These are phyloP conservation scores for Dyspetes luteomarginatus DNA, from an alignment of 2,888 invertebrate genomes.

Conservation along the genomic window DNA sequence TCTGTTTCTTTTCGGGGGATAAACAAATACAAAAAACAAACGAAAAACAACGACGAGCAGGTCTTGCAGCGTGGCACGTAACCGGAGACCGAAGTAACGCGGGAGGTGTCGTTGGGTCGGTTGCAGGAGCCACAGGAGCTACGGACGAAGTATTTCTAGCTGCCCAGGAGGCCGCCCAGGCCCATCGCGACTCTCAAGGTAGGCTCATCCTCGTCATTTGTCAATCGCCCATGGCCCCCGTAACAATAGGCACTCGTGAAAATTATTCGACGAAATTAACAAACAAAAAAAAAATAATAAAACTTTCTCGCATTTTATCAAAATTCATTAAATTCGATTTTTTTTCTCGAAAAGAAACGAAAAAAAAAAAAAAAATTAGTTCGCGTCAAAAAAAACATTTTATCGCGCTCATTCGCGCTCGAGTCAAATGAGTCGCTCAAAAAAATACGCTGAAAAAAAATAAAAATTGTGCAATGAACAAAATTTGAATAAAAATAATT, in stretches of 20 bases:
- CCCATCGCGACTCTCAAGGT: constrained; percentile 96
- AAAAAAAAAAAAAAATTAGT: neutral
- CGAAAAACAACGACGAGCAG: constrained; percentile 84
- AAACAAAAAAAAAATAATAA: neutral
- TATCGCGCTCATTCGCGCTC: constrained; percentile 24
- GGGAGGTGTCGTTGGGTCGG: constrained; percentile 79
- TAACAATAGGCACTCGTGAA: constrained; percentile 79
- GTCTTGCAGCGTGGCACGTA: constrained; percentile 94
- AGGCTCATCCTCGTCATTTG: constrained; percentile 86
- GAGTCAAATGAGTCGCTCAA: constrained; percentile 41
- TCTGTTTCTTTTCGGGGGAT: constrained; percentile 45
- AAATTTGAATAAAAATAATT: neutral
- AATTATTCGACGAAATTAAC: neutral
- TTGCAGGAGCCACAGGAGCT: constrained; percentile 80
- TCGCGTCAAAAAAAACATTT: neutral
- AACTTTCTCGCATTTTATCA: neutral
- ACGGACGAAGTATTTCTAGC: constrained; percentile 92
- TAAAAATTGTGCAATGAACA: neutral
- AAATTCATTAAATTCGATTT: neutral
- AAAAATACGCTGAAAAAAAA: neutral
- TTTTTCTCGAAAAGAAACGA: neutral
- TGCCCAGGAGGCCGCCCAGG: constrained; percentile 90
- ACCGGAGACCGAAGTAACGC: constrained; percentile 90
- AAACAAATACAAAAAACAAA: no score
- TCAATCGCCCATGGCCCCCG: constrained; percentile 76